Base-by-base conservation (phyloP, 2,797 vertebrate genomes). In the Cuculus canorus region DNA sequence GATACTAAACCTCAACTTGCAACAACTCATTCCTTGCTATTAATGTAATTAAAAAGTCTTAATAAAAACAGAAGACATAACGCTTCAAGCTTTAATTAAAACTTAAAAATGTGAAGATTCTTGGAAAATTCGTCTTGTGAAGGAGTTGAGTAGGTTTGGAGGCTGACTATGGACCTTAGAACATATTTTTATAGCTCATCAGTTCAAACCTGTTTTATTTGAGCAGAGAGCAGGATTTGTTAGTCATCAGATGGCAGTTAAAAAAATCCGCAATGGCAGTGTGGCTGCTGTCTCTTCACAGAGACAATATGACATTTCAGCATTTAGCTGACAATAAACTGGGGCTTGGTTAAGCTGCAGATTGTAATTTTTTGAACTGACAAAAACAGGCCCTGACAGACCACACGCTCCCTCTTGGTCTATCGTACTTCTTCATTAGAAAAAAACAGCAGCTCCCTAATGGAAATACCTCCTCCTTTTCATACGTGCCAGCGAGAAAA, bases 181-280 rank as follows among this genome's bases (percentile, higher is more conserved):
- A 91, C 65, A 45, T 89, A 87, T 72, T 96, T 80, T 96, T 81
- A 87, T 59, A 89, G 61, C 59, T 90, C 92, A 86, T 32, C 5
- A 6, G 78, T 94, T 95, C 86, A 87, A 94, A 92, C 53, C 68
- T 89, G 85, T 85, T 94, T 92, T 93, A 88, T 68, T 90, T 77
- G 66, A 94, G 92, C 81, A 89, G 57, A 89, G 53, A 93, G 25
- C 41, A 72, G 69, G 33, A 92, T 75, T 93, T 93, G 70, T 92
- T 87, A 87, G 68, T 81, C 59, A 92, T 96, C 88, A 95, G 86
- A 95, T 47, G 57, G 92, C 60, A 90, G 78, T 85, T 90, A 57
- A 87, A 79, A 69, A 92, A 69, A 69, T 59, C 70, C 61, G 77
- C 50, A 14, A 66, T 52, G 71, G 54, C 73, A 87, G 77, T 8